Evolutionary conservation across 2,797 vertebrate genomes (phyloP), one percentile per base, ranked within the genome.

Genomic region (Eremophila alpestris): DNA sequence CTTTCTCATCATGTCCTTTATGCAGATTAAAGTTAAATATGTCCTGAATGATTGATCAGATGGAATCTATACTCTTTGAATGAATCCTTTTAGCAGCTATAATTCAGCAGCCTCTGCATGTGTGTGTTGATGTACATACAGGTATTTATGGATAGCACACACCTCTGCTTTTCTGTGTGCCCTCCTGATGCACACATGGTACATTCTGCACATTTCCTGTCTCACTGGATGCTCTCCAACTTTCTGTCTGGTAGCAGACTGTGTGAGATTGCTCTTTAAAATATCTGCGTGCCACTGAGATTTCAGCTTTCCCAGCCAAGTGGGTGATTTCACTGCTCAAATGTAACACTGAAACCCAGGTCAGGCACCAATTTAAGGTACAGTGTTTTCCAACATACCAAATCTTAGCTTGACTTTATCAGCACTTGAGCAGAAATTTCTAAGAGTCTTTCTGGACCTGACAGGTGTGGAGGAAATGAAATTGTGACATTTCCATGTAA

Each of bases 1-100:
- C 87, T 94, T 96, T 94, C 83, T 96, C 59, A 77, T 95, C 91
- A 70, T 55, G 92, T 91, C 51, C 63, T 82, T 83, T 90, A 74
- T 79, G 69, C 62, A 83, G 62, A 94, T 92, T 93, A 96, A 95
- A 56, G 56, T 74, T 93, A 97, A 96, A 97, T 46, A 83, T 17
- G 40, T 93, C 90, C 80, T 82, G 81, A 95, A 87, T 81, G 94
- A 94, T 78, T 87, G 62, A 79, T 93, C 76, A 54, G 68, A n/a
- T 85, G 41, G 22, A 70, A 59, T 85, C 45, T 74, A 6, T 58
- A 34, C 29, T 81, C 62, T 74, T 22, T 49, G 41, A 82, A 74
- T 67, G 23, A 59, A 7, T 62, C 27, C 69, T 82, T 84, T 82
- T 73, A 79, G 67, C 78, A 87, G 24, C 38, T 63, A 12, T 82